A percentile compares a stretch with the other conserved stretches of the same genome.
Conservation (phyloP, 2,797 vertebrate species). For the Scolopax bukidnonensis region DNA sequence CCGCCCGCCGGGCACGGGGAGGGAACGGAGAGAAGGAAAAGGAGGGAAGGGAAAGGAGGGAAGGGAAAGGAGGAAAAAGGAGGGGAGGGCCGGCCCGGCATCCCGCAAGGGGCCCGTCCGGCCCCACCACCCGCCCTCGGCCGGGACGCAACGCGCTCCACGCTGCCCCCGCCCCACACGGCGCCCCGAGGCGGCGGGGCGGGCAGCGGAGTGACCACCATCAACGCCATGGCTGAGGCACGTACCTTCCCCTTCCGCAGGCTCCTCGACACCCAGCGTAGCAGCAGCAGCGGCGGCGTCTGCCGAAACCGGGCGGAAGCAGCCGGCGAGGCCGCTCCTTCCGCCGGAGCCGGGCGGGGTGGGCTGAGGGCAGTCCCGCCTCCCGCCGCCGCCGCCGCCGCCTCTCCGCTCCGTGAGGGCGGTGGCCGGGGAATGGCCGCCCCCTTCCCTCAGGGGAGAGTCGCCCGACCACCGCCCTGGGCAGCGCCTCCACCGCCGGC, state of each 20-base stretch:
- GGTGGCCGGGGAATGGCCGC: background rate
- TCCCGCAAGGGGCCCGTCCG: background rate
- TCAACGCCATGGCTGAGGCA: background rate
- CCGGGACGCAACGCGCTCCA: background rate
- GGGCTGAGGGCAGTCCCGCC: background rate
- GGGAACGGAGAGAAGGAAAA: no score
- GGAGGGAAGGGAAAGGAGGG: no score
- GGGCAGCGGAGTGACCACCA: background rate
- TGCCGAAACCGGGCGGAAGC: constrained; percentile 22
- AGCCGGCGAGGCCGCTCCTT: constrained; percentile 30
- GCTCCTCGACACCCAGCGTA: background rate
- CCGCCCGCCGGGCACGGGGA: background rate
- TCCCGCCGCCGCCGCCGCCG: no score
- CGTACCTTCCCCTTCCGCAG: constrained; percentile 13
- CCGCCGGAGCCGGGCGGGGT: constrained; percentile 6
- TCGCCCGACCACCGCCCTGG: no score
- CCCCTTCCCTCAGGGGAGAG: no score
- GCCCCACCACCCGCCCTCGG: background rate
- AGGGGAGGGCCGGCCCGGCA: background rate
- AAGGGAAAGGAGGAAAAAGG: background rate
- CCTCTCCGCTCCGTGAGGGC: background rate
- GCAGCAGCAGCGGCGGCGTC: background rate
- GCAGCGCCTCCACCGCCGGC: accelerated
- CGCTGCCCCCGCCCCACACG: background rate
- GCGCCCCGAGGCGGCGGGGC: background rate